Evolutionary conservation across 2,888 invertebrate genomes (phyloP).

Genomic region (Buathra laborator): DNA sequence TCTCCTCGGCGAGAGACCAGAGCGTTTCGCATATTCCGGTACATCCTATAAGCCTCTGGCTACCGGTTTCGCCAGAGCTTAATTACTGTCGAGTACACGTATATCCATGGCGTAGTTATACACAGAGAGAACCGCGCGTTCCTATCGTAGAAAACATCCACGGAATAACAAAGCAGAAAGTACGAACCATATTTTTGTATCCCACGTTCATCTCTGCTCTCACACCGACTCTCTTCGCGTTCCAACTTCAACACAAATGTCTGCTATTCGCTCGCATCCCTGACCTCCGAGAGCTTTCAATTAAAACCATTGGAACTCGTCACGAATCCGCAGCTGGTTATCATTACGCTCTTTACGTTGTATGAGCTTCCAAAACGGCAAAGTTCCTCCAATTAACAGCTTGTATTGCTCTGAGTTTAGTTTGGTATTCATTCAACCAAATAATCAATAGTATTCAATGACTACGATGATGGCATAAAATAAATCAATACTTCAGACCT

Average conservation of each 20-base stretch:
- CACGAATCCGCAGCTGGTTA: constrained; percentile 17
- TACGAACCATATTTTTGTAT: constrained; percentile 43
- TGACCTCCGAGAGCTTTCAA: constrained; percentile 27
- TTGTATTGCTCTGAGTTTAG: background rate
- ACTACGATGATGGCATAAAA: no score
- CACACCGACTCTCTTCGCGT: background rate
- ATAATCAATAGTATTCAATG: no score
- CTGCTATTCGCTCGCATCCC: background rate
- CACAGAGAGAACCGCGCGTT: background rate
- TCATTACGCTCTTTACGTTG: constrained; percentile 9
- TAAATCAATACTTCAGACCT: no score
- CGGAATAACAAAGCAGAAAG: constrained; percentile 52
- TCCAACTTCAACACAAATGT: background rate
- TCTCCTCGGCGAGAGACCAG: constrained; percentile 5
- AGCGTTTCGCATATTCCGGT: background rate
- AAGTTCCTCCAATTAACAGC: background rate
- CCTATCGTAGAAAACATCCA: constrained; percentile 39
- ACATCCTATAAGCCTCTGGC: constrained; percentile 12
- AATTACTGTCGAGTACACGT: constrained; percentile 47
- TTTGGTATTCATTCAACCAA: no score
- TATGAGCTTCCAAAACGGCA: background rate
- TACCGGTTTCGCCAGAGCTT: constrained; percentile 49
- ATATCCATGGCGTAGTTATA: background rate
- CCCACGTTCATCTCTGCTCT: constrained; percentile 13
- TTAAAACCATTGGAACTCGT: constrained; percentile 45